Evolutionary conservation across 2,113 vertebrate species (phyloP).

Genomic region (Coryphaenoides rupestris): DNA sequence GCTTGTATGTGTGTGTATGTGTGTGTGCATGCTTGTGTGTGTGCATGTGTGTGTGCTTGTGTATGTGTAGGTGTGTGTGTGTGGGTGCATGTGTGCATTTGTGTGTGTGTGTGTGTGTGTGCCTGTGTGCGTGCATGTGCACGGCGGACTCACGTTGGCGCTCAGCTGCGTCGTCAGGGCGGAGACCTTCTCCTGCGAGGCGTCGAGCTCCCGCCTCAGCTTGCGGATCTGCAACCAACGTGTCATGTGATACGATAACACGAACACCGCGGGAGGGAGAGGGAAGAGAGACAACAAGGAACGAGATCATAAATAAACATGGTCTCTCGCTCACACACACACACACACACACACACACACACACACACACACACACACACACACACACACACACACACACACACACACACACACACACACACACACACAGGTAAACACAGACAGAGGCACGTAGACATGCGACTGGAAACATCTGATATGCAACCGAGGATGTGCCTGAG

Average conservation of each 20-base stretch:
- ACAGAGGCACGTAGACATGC: no score
- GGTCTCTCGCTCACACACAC: conserved; percentile 1
- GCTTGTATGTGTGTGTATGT: neutral
- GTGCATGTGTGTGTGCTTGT: neutral
- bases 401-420: conserved; percentile 19
- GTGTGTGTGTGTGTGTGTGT: neutral
- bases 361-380: conserved; percentile 13
- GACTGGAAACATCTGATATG: conserved; percentile 18
- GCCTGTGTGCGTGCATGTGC: neutral
- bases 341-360: conserved; percentile 12
- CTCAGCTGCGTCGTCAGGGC: conserved; percentile 95
- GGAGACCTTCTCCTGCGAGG: conserved; percentile 97
- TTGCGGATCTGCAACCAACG: conserved; percentile 83
- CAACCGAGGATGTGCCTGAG: conserved; percentile 33
- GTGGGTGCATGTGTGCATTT: neutral
- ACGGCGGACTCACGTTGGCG: conserved; percentile 90
- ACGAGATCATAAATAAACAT: conserved; percentile 19
- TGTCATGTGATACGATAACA: neutral
- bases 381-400: conserved; percentile 11
- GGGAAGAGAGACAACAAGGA: conserved; percentile 8
- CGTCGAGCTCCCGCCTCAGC: conserved; percentile 90
- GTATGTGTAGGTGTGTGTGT: neutral
- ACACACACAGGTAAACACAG: conserved; percentile 1
- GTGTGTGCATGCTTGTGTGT: neutral
- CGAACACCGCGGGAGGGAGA: neutral